Evolutionary conservation across 37 sponge, comb jelly and placozoan genomes (phyloP).

Genomic region (Spongilla lacustris): DNA sequence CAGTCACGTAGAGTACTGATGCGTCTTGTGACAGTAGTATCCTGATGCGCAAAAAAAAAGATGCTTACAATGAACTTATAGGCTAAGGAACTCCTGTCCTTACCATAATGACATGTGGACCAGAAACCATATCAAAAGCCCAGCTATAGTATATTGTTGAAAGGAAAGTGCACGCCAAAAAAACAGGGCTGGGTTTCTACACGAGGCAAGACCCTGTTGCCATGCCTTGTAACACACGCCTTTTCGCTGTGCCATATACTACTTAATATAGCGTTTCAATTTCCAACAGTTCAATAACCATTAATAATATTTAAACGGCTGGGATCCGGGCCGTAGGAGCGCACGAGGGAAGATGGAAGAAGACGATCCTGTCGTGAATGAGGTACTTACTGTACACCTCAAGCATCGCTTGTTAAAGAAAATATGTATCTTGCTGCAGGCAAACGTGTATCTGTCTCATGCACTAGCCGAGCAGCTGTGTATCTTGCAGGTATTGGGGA

Average conservation of each 20-base stretch:
- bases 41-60: background rate
- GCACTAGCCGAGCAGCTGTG: constrained; percentile 42
- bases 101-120: constrained; percentile 15
- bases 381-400: constrained; percentile 5
- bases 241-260: background rate
- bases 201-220: background rate
- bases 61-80: too few species aligned
- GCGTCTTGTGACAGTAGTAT: background rate
- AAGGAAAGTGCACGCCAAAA: constrained; percentile 25
- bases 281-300: background rate
- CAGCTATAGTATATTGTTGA: background rate
- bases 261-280: background rate
- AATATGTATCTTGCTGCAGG: constrained; percentile 13
- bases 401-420: background rate
- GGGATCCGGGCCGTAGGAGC: too few species aligned
- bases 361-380: constrained; percentile 45
- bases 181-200: constrained; percentile 11
- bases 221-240: background rate
- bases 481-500: constrained; percentile 47
- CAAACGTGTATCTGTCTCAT: constrained; percentile 61
- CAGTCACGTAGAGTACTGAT: background rate
- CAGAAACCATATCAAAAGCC: constrained; percentile 2
- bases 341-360: constrained; percentile 1
- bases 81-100: background rate
- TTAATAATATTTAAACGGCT: background rate